Conservation (phyloP, 2,888 invertebrate species). For the Dermolepida albohirtum region DNA sequence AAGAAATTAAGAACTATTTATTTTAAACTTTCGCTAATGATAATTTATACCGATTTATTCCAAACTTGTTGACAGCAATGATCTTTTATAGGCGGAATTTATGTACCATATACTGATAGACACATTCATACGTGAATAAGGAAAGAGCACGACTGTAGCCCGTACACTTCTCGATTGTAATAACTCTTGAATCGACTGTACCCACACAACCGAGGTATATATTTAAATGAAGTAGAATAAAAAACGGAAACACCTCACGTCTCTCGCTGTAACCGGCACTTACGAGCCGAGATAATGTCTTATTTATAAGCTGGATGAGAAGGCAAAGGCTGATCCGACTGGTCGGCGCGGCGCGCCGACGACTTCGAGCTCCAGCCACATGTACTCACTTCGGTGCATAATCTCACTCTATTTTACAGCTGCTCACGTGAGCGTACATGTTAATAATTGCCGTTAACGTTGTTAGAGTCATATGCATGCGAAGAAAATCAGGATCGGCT, state of each 20-base stretch:
- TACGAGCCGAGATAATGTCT: constrained; percentile 62
- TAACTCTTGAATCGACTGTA: constrained; percentile 52
- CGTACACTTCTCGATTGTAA: not conserved
- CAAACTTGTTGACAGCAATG: no score
- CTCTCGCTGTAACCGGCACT: constrained; percentile 59
- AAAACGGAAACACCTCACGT: constrained; percentile 62
- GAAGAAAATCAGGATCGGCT: constrained; percentile 11
- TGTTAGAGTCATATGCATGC: constrained; percentile 1
- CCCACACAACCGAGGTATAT: constrained; percentile 47
- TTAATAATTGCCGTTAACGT: constrained; percentile 24
- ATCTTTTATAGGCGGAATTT: no score
- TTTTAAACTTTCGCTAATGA: no score
- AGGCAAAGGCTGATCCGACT: constrained; percentile 17
- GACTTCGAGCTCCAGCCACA: constrained; percentile 6
- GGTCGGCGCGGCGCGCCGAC: constrained; percentile 3
- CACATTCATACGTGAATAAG: constrained; percentile 20
- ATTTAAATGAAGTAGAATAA: constrained; percentile 59
- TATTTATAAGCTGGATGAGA: constrained; percentile 58
- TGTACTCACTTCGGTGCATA: constrained; percentile 8
- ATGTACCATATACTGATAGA: no score
- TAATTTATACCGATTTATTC: no score
- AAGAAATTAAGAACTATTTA: no score
- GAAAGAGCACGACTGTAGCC: constrained; percentile 19
- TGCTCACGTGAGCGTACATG: constrained; percentile 35
- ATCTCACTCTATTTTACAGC: constrained; percentile 36